Conservation (phyloP, 2,797 vertebrate genomes). For the Crocodylus rhombifer region DNA sequence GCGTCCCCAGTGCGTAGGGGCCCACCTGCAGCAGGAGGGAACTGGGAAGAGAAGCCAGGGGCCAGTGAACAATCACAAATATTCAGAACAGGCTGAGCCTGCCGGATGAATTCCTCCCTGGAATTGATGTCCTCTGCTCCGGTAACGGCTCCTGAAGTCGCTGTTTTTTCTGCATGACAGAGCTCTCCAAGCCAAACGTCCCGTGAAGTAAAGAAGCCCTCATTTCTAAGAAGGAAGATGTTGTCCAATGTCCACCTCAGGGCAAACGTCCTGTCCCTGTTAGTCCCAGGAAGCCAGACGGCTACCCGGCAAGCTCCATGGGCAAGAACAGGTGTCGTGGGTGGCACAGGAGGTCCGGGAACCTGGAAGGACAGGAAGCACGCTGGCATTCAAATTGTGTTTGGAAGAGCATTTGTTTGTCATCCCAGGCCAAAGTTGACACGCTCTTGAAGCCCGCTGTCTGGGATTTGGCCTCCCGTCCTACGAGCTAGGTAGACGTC, state of each 20-base stretch:
- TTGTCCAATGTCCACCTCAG: constrained; percentile 13
- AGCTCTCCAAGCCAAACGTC: not conserved
- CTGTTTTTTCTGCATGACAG: constrained; percentile 23
- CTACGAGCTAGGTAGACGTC: constrained; percentile 48
- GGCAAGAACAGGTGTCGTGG: not conserved
- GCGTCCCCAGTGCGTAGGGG: not conserved
- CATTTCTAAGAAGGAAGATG: constrained; percentile 38
- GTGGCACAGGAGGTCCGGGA: not conserved
- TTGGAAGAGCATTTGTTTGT: constrained; percentile 63
- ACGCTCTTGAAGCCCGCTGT: constrained; percentile 50
- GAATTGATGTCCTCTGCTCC: constrained; percentile 8
- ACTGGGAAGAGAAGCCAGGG: not conserved
- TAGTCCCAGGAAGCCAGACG: not conserved
- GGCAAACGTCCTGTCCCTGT: not conserved
- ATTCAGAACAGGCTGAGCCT: not conserved
- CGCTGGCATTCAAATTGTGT: constrained; percentile 12
- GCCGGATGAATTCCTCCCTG: not conserved
- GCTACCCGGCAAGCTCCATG: not conserved
- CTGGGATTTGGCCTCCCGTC: constrained; percentile 52
- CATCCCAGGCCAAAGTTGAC: constrained; percentile 74
- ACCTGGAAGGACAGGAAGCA: not conserved
- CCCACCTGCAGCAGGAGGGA: not conserved
- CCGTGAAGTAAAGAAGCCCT: constrained; percentile 31
- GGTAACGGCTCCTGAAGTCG: constrained; percentile 31
- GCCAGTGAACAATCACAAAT: not conserved